These are phyloP conservation scores for Ivindomyrus marchei DNA, from an alignment of 2,113 vertebrate species.

Conservation along the genomic window DNA sequence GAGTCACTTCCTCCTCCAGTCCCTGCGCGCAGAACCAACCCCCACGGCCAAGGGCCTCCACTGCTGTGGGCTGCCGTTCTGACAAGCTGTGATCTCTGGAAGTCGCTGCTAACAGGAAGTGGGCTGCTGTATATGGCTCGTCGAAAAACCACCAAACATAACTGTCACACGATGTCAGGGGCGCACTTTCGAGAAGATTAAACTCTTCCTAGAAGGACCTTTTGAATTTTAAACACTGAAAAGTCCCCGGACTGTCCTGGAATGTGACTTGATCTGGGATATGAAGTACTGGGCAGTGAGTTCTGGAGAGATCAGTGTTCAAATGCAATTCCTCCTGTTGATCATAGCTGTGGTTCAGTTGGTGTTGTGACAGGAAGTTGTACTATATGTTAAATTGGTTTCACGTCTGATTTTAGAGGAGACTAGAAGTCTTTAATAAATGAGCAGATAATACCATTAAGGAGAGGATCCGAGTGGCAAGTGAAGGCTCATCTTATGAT, in stretches of 20 bases:
- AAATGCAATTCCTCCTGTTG: not conserved
- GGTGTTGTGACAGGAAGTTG: not conserved
- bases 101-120: not conserved
- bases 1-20: not conserved
- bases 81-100: not conserved
- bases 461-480: not conserved
- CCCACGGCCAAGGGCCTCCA: not conserved
- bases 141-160: constrained; percentile 7
- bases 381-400: not conserved
- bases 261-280: not conserved
- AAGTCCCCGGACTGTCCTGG: not conserved
- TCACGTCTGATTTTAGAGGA: not conserved
- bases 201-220: not conserved
- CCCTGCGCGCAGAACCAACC: not conserved
- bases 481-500: not conserved
- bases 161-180: constrained; percentile 7
- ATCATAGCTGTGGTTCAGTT: not conserved
- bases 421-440: not conserved
- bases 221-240: not conserved
- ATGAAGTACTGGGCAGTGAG: not conserved
- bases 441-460: not conserved
- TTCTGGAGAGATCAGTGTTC: not conserved
- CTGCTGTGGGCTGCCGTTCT: not conserved
- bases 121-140: not conserved
- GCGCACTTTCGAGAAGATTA: not conserved